Percentiles rank a stretch among this genome's conserved stretches.
Evolutionary conservation across 2,888 invertebrate genomes (phyloP).

Genomic region (Rhingia rostrata): DNA sequence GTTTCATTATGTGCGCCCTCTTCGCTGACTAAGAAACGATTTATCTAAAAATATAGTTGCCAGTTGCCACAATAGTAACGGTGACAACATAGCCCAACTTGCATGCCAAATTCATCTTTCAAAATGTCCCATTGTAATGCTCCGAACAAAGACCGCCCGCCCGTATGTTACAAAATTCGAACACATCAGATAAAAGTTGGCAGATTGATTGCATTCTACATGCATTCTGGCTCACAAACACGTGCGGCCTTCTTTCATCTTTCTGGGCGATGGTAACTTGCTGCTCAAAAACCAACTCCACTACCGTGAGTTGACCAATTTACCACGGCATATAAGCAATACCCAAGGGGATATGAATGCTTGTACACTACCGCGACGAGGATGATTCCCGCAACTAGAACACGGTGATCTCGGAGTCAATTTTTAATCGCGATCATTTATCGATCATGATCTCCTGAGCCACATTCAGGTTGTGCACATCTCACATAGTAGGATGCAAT

Average conservation of each 20-base stretch:
- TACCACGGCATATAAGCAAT: not conserved
- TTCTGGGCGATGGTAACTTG: constrained; percentile 2
- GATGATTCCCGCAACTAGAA: constrained; percentile 7
- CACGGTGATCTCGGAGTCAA: constrained; percentile 3
- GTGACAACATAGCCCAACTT: not conserved
- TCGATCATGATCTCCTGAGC: constrained; percentile 24
- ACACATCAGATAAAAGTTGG: constrained; percentile 13
- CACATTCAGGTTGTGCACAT: not conserved
- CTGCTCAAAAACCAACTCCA: constrained; percentile 2
- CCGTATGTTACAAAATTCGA: not conserved
- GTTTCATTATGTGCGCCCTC: not conserved
- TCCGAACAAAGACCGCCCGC: not conserved
- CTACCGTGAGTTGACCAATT: not conserved
- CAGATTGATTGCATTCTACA: constrained; percentile 21
- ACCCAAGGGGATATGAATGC: not conserved
- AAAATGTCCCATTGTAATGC: not conserved
- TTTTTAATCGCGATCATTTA: constrained; percentile 30
- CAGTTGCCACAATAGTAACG: not conserved
- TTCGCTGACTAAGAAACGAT: not conserved
- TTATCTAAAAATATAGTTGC: not conserved
- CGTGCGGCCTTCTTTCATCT: constrained; percentile 21
- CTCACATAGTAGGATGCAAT: constrained; percentile 7
- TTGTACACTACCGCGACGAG: not conserved
- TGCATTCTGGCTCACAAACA: constrained; percentile 13
- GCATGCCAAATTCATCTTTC: constrained; percentile 9